phyloP scores from a whole-genome alignment of 1,140 invertebrate species.

The Pogonomyrmex californicus region DNA sequence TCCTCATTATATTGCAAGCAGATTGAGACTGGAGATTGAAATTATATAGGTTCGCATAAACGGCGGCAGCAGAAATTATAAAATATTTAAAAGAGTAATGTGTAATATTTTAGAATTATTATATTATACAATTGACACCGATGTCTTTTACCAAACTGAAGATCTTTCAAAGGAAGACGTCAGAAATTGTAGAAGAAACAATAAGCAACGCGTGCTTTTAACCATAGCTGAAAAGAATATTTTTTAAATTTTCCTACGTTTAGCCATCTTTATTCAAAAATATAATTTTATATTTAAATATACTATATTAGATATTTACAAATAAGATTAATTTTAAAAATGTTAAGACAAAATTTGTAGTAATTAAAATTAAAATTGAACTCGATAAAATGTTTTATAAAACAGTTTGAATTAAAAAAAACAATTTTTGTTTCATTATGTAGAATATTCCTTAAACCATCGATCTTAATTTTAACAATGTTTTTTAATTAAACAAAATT shows the following conservation, averaged over 20 bases:
- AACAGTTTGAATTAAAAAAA: neutral
- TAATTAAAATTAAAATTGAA: neutral
- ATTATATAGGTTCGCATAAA: constrained; percentile 49
- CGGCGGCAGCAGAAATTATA: constrained; percentile 73
- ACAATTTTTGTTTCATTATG: constrained; percentile 12
- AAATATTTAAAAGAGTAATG: neutral
- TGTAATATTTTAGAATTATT: neutral
- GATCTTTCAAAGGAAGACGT: constrained; percentile 8
- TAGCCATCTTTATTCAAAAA: constrained; percentile 52
- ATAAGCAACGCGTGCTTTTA: neutral
- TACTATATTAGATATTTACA: neutral
- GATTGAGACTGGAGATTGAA: constrained; percentile 50
- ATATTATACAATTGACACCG: neutral
- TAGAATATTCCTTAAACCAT: neutral
- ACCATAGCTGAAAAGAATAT: constrained; percentile 61
- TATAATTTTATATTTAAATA: constrained; percentile 12
- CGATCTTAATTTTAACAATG: constrained; percentile 9
- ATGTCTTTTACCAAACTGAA: constrained; percentile 28
- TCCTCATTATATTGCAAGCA: constrained; percentile 11
- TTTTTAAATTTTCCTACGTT: constrained; percentile 48
- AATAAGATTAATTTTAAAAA: neutral
- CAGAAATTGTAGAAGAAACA: constrained; percentile 3
- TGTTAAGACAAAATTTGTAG: neutral
- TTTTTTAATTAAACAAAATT: neutral
- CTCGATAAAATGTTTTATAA: neutral